Base-by-base conservation (phyloP, 2,888 invertebrate genomes). In the Coenonympha glycerion region DNA sequence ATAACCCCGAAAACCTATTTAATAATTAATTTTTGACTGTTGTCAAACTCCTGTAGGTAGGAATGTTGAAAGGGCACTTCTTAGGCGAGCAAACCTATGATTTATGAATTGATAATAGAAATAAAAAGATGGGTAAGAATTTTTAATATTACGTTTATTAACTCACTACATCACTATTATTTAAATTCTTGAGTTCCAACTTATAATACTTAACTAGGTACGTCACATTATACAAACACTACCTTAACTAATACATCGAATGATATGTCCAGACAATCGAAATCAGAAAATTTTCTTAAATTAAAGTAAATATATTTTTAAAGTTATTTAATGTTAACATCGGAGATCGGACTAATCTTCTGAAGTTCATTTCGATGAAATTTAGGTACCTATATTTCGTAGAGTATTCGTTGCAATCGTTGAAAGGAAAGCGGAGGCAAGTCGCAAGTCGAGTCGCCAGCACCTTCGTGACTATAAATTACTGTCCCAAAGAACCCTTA, bases 171-270 rank as follows among this genome's bases (percentile, higher is more conserved):
- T 82, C 80, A 79, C 79, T 83, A 79, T 72, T 76, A 68, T 76
- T 83, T 81, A 81, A 83, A 81, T 81, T 85, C 80, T 82, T 76
- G 78, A 81, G 79, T 83, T 80, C 74, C 75, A 79, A 75, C 86
- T 85, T 82, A 84, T 66, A 69, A 76, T 77, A 81, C 80, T 82
- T 85, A 84, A 69, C 77, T 84, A 82, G 76, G 74, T 84, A 84
- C 78, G 79, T 82, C 79, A 74, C 77, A 69, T 74, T 75, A 79
- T 81, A 80, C 81, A 79, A 82, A 84, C 83, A 85, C 77, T 83
- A 82, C 74, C 76, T 77, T 84, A 80, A 69, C 64, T 67, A 71
- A 73, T 81, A 79, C 68, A 53, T 68, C 71, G 65, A 81, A 76
- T 82, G 77, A 83, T 84, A 83, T 83, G 79, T 85, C 75, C 76